phyloP scores from a whole-genome alignment of 2,888 invertebrate genomes.

The Hedychridium roseum region DNA sequence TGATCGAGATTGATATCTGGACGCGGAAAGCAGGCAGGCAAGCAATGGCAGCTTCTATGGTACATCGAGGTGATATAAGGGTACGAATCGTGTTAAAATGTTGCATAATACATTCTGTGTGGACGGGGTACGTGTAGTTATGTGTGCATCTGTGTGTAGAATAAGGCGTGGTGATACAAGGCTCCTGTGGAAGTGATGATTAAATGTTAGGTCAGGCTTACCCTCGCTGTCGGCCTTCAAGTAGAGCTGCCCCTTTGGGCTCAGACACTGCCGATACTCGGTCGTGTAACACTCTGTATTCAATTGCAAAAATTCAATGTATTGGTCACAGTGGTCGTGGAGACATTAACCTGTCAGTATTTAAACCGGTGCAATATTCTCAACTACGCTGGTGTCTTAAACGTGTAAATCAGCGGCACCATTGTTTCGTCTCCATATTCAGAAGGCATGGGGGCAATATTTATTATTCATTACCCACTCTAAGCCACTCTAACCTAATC shows the following conservation, averaged over 20 bases:
- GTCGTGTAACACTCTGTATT: conserved; percentile 68
- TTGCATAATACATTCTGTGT: conserved; percentile 37
- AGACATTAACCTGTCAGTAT: too few relatives aligned
- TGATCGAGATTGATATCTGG: conserved; percentile 28
- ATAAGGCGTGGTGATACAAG: conserved; percentile 48
- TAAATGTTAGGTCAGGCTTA: conserved; percentile 69
- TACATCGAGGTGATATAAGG: conserved; percentile 36
- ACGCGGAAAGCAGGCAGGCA: conserved; percentile 54
- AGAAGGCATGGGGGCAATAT: too few relatives aligned
- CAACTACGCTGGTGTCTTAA: too few relatives aligned
- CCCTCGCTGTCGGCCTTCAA: conserved; percentile 85
- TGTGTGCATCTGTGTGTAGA: conserved; percentile 13
- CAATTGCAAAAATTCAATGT: too few relatives aligned
- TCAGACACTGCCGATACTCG: conserved; percentile 80
- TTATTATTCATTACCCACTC: too few relatives aligned
- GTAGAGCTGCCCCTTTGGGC: conserved; percentile 82
- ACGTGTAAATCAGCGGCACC: too few relatives aligned
- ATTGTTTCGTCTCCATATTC: too few relatives aligned
- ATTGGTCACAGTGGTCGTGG: too few relatives aligned
- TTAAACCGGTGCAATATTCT: too few relatives aligned
- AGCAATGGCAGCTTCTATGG: conserved; percentile 52
- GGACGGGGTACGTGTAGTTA: conserved; percentile 15
- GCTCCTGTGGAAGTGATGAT: conserved; percentile 59
- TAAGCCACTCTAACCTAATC: too few relatives aligned
- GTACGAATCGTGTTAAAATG: conserved; percentile 36